A percentile compares a stretch with the other conserved stretches of the same genome.
phyloP scores from a whole-genome alignment of 2,797 vertebrate genomes.

The Sebastes kiyomatsui region DNA sequence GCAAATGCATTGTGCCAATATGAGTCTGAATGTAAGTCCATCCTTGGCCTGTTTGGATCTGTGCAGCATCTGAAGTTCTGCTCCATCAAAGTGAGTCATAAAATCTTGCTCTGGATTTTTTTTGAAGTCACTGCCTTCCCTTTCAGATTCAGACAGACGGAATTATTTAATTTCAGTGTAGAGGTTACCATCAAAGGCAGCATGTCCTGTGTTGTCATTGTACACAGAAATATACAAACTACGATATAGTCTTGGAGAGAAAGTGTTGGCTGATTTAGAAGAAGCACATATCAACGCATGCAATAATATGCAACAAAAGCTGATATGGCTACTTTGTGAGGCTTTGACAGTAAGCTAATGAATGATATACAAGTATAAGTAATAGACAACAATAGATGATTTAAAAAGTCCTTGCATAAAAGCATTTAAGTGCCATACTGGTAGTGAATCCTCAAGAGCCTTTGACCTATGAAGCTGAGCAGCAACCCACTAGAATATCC shows the following conservation, averaged over 20 bases:
- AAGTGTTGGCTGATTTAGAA: background rate
- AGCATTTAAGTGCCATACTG: background rate
- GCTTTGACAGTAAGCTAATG: background rate
- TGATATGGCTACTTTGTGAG: background rate
- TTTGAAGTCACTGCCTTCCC: slow-evolving; percentile 4
- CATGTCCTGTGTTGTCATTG: background rate
- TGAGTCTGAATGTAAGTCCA: background rate
- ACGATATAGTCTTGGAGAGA: background rate
- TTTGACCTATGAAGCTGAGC: background rate
- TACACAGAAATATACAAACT: slow-evolving; percentile 13
- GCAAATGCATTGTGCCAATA: background rate
- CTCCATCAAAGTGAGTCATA: slow-evolving; percentile 34
- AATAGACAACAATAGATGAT: background rate
- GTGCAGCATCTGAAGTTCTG: slow-evolving; percentile 42
- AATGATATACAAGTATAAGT: background rate
- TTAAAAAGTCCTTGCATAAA: background rate
- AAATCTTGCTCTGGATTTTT: slow-evolving; percentile 15
- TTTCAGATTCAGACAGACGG: slow-evolving; percentile 39
- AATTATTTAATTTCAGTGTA: slow-evolving; percentile 40
- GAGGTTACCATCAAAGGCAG: slow-evolving; percentile 45
- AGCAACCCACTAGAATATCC: background rate
- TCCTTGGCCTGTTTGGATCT: slow-evolving; percentile 30
- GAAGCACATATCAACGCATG: background rate
- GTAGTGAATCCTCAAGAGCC: background rate
- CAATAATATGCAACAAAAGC: background rate